Percentiles rank a stretch among this genome's conserved stretches.
Evolutionary conservation across 2,888 invertebrate genomes (phyloP).

Genomic region (Notodonta dromedarius): DNA sequence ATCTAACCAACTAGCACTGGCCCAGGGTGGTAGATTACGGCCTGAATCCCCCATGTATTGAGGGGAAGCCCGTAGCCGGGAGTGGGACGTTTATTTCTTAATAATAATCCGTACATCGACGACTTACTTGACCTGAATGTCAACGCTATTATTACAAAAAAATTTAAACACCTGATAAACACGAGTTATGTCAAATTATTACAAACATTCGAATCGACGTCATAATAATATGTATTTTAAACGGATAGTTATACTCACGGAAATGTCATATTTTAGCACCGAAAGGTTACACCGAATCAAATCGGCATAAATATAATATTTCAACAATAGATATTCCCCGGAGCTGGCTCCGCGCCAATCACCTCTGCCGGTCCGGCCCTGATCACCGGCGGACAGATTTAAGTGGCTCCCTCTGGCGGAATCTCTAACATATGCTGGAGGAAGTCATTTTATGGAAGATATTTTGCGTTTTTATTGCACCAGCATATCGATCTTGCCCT

Average conservation of each 20-base stretch:
- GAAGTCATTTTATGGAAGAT: not conserved
- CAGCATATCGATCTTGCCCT: too few relatives aligned
- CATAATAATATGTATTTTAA: not conserved
- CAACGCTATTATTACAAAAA: too few relatives aligned
- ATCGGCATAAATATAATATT: constrained; percentile 19
- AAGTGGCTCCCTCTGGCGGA: constrained; percentile 31
- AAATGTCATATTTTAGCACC: not conserved
- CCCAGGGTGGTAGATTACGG: too few relatives aligned
- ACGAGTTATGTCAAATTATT: too few relatives aligned
- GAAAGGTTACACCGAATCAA: constrained; percentile 10
- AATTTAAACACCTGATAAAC: too few relatives aligned
- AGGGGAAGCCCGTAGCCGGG: too few relatives aligned
- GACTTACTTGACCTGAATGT: too few relatives aligned
- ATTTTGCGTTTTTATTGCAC: not conserved
- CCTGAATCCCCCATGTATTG: too few relatives aligned
- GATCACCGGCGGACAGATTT: constrained; percentile 49
- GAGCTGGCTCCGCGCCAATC: constrained; percentile 52
- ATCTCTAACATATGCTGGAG: constrained; percentile 23
- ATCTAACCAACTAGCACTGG: too few relatives aligned
- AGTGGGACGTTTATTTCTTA: too few relatives aligned
- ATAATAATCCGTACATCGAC: too few relatives aligned
- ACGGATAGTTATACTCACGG: not conserved
- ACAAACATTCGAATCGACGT: too few relatives aligned
- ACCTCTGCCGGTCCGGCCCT: constrained; percentile 49
- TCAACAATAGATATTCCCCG: constrained; percentile 9